Base-by-base conservation (phyloP, 2,797 vertebrate species). In the Gymnodraco acuticeps region DNA sequence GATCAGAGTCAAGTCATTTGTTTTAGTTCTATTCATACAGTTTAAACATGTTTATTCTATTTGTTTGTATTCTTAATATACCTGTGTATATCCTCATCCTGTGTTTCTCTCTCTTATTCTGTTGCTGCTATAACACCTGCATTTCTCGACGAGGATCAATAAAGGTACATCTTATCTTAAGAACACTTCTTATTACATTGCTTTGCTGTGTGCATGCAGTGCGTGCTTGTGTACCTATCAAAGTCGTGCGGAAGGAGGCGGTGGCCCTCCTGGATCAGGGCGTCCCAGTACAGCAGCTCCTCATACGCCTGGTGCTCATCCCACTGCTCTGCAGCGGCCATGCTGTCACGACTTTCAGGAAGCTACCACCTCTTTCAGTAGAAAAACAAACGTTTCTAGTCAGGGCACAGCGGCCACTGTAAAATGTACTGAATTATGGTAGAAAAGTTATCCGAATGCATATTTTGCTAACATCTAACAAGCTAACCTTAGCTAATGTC, bases 201-300 rank as follows among this genome's bases (percentile, higher is more conserved):
- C 33, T 7, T 38, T 33, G 33, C 33, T 8, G 33, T 33, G 31
- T 33, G 31, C 31, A 7, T 33, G 33, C 33, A 38, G 33, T 4
- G 7, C 10, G n/a, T 11, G 19, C 23, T 52, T n/a, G 51, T 42
- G 1, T 56, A 68, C 95, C 95, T 94, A 51, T 95, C 88, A 54
- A 93, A 95, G 31, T 95, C 94, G 0, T 91, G 89, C 1, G 95
- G 94, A 4, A 92, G 92, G 38, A 96, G 94, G 2, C 83, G 90
- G 82, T 92, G 92, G 33, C 95, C 95, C 23, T 92, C 82, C 42
- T 94, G 95, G 3, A 96, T 93, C 60, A 96, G 83, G 19, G 84
- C 89, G 85, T 96, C 95, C 95, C 95, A 96, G 89, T 95, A 95
- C 31, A 95, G 90, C 71, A 96, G 95, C 93, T 96, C 95, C 64